Base-by-base conservation (phyloP, 53 echinoderm and acorn worm species). In the Pentamera pediparva region DNA sequence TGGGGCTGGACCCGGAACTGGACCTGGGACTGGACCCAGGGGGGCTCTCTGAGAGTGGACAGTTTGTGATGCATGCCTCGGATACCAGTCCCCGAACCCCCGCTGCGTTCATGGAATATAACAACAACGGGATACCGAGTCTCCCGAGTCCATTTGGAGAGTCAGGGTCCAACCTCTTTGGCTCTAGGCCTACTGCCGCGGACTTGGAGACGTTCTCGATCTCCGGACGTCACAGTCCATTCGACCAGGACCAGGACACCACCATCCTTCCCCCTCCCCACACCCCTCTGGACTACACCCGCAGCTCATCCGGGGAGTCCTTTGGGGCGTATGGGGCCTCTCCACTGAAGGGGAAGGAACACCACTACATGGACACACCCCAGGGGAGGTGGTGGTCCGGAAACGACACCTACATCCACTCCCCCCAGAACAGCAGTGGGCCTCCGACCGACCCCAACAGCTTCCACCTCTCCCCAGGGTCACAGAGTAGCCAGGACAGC, bases 61-160 rank as follows among this genome's bases (percentile, higher is more conserved):
- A 61, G 10, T 78, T 78, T 40, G 76, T 78, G 17, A 27, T 78
- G 61, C 84, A 84, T 39, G 78, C 72, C 20, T 76, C 77, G 52
- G 84, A 84, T 35, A 38, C 76, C 31, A 84, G 84, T 28, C 84
- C 84, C 20, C 59, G 84, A 15, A 84, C 84, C 33, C 84, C 84
- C 20, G 71, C 84, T 26, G 54, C 59, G 51, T 84, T 84, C 62
- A 15, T 71, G 18, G 84, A 84, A 27, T 36, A 37, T 33, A 84
- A 73, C 38, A 70, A 70, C 9, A 69, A 55, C 36, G 78, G 71
- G 18, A 69, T 65, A 28, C 59, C 78, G 28, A 76, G 76, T 28
- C 25, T 84, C 18, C 76, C 84, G 7, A 78, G 76, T 48, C 84
- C 76, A n/a, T 72, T 84, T 31, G 78, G 84, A 17, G 78, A 84